A percentile compares a stretch with the other conserved stretches of the same genome.
Conservation (phyloP, 2,113 vertebrate genomes). For the Elephas maximus region DNA sequence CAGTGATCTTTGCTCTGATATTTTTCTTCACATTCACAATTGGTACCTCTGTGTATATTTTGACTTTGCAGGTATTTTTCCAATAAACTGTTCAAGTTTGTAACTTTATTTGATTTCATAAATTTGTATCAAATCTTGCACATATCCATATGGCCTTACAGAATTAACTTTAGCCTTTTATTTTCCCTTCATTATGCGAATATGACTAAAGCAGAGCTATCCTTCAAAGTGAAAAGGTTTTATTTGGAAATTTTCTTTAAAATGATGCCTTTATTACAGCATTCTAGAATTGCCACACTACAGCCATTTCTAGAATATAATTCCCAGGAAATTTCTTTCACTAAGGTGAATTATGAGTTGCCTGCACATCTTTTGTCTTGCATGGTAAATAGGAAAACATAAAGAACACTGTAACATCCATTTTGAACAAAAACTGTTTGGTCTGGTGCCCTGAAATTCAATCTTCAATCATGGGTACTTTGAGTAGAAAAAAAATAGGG, state of each 20-base stretch:
- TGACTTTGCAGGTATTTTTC: constrained; percentile 49
- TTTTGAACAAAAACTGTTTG: constrained; percentile 46
- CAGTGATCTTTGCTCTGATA: constrained; percentile 36
- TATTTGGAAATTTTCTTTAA: constrained; percentile 65
- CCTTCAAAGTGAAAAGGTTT: constrained; percentile 56
- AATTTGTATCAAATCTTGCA: constrained; percentile 45
- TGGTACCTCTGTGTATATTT: constrained; percentile 30
- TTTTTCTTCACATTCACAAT: constrained; percentile 49
- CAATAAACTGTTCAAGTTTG: constrained; percentile 39
- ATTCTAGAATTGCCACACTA: constrained; percentile 37
- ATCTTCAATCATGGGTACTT: constrained; percentile 38
- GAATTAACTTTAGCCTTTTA: constrained; percentile 35
- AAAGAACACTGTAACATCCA: constrained; percentile 46
- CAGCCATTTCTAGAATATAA: constrained; percentile 50
- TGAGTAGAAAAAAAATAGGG: neutral
- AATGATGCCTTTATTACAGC: constrained; percentile 45
- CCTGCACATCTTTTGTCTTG: neutral
- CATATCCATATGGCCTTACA: neutral
- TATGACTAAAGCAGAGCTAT: constrained; percentile 49
- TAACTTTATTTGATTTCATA: constrained; percentile 28
- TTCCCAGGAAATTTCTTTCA: constrained; percentile 42
- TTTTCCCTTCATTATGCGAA: constrained; percentile 65
- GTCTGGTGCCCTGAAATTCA: constrained; percentile 52
- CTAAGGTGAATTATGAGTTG: neutral
- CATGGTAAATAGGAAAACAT: constrained; percentile 34